Conservation (phyloP, 2,113 vertebrate species). For the Passer domesticus region DNA sequence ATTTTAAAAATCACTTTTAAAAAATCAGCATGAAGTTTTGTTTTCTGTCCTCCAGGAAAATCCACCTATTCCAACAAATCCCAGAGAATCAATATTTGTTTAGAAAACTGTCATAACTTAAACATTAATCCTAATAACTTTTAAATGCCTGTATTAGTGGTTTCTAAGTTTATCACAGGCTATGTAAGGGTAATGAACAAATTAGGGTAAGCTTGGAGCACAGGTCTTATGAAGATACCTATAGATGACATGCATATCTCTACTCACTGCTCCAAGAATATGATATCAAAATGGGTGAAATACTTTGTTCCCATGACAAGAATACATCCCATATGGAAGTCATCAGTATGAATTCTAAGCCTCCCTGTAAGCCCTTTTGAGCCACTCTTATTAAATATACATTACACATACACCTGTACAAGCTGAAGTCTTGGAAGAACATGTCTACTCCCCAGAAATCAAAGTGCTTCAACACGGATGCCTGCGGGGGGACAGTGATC, state of each 20-base stretch:
- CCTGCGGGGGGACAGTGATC: constrained; percentile 28
- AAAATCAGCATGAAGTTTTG: background rate
- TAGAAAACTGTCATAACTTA: background rate
- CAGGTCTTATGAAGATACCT: background rate
- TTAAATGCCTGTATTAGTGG: background rate
- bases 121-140: background rate
- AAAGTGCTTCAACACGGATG: background rate
- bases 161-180: background rate
- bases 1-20: background rate
- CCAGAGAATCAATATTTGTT: background rate
- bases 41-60: constrained; percentile 15
- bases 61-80: background rate
- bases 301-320: background rate
- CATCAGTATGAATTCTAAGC: constrained; percentile 10
- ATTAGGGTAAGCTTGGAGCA: background rate
- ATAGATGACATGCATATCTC: background rate
- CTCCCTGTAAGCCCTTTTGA: constrained; percentile 26
- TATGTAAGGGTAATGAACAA: background rate
- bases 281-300: background rate
- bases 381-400: background rate
- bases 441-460: constrained; percentile 2
- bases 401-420: constrained; percentile 42
- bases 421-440: constrained; percentile 22
- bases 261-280: background rate
- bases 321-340: constrained; percentile 2